Percentiles rank a stretch among this genome's conserved stretches.
Conservation (phyloP, 2,888 invertebrate genomes). For the Emmelina monodactyla region DNA sequence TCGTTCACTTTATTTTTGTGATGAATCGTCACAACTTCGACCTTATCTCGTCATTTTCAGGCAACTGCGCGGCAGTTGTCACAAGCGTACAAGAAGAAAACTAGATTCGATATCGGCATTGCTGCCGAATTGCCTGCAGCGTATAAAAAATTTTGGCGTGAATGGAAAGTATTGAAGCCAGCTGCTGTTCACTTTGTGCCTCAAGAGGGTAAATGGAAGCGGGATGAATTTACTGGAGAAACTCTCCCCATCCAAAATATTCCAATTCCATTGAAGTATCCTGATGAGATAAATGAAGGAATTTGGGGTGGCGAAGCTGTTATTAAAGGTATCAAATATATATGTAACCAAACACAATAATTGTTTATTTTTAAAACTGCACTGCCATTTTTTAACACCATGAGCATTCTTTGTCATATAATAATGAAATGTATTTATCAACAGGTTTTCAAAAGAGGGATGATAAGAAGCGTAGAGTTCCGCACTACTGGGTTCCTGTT, state of each 20-base stretch:
- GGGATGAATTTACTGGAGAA: slow-evolving; percentile 76
- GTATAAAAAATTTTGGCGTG: slow-evolving; percentile 85
- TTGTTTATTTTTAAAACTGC: not conserved
- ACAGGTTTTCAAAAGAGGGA: slow-evolving; percentile 74
- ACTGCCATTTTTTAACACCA: not conserved
- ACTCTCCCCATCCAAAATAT: slow-evolving; percentile 78
- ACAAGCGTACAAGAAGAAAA: slow-evolving; percentile 56
- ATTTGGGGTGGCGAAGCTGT: slow-evolving; percentile 98
- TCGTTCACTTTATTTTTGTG: slow-evolving; percentile 4
- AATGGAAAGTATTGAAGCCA: slow-evolving; percentile 77
- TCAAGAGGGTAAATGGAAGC: slow-evolving; percentile 75
- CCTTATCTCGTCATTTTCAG: slow-evolving; percentile 26
- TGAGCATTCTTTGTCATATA: not conserved
- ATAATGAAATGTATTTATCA: not conserved
- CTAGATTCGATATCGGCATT: slow-evolving; percentile 71
- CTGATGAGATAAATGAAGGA: slow-evolving; percentile 81
- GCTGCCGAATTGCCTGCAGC: slow-evolving; percentile 77
- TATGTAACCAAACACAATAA: slow-evolving; percentile 9
- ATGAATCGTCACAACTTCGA: not conserved
- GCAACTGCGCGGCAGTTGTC: slow-evolving; percentile 51
- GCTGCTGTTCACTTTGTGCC: slow-evolving; percentile 75
- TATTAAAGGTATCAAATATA: slow-evolving; percentile 69
- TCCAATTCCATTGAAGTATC: slow-evolving; percentile 78
- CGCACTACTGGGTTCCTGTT: slow-evolving; percentile 88
- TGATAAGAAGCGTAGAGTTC: slow-evolving; percentile 69